Conservation (phyloP, 2,888 invertebrate genomes). For the Meghimatium bilineatum region DNA sequence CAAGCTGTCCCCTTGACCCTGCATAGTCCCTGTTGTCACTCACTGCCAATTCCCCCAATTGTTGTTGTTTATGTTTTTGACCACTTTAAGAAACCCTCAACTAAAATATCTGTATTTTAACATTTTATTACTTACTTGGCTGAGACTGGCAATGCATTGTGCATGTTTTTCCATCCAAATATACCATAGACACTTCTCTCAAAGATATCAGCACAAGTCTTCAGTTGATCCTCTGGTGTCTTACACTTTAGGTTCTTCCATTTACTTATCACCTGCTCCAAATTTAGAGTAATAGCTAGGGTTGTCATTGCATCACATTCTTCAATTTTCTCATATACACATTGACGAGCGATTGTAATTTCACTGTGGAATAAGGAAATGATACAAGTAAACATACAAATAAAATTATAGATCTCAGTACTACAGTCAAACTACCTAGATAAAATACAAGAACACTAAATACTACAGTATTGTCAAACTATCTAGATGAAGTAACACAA, state of each 20-base stretch:
- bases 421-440: not conserved
- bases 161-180: not conserved
- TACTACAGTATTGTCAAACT: not conserved
- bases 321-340: slow-evolving; percentile 26
- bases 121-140: slow-evolving; percentile 8
- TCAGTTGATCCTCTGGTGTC: slow-evolving; percentile 20
- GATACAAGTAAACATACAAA: not conserved
- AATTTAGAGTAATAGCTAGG: not conserved
- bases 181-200: not conserved
- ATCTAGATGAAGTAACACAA: too few species aligned
- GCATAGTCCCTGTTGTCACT: too few species aligned
- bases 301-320: slow-evolving; percentile 26
- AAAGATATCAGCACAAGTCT: slow-evolving; percentile 4
- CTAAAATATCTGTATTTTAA: not conserved
- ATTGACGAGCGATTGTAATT: slow-evolving; percentile 22
- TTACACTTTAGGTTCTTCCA: slow-evolving; percentile 31
- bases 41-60: too few species aligned
- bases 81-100: not conserved
- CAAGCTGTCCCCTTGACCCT: too few species aligned
- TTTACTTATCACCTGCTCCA: slow-evolving; percentile 15
- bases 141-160: not conserved
- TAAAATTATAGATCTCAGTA: not conserved
- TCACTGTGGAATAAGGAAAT: not conserved
- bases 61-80: too few species aligned
- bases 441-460: too few species aligned